A percentile compares a stretch with the other conserved stretches of the same genome.
phyloP scores from a whole-genome alignment of 2,888 invertebrate genomes.

The Dicyrtoma fusca region DNA sequence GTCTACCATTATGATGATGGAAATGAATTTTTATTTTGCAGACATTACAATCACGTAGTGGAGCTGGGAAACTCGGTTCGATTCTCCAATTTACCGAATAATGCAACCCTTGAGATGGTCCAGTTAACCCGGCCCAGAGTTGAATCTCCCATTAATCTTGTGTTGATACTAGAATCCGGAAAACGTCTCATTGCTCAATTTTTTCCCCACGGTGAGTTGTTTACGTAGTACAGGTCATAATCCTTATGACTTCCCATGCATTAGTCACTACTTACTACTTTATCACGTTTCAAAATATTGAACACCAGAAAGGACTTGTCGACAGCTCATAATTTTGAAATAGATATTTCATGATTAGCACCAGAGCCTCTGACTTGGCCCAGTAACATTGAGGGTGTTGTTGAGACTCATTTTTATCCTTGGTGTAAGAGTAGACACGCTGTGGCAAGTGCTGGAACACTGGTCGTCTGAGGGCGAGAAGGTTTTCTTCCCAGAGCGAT shows the following conservation, averaged over 20 bases:
- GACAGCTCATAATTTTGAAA: too few relatives aligned
- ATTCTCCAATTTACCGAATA: conserved; percentile 86
- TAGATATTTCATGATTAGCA: too few relatives aligned
- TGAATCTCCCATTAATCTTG: conserved; percentile 71
- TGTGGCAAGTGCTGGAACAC: conserved; percentile 63
- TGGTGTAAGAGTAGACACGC: conserved; percentile 3
- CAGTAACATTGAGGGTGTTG: not conserved
- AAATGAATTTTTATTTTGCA: too few relatives aligned
- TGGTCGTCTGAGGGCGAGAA: conserved; percentile 41
- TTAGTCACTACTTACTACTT: too few relatives aligned
- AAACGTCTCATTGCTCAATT: conserved; percentile 67
- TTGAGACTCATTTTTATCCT: too few relatives aligned
- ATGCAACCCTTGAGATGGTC: conserved; percentile 84
- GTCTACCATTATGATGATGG: too few relatives aligned
- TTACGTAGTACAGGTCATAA: too few relatives aligned
- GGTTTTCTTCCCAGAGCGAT: not conserved
- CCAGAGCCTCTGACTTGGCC: too few relatives aligned
- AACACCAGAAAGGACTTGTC: too few relatives aligned
- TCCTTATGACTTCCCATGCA: too few relatives aligned
- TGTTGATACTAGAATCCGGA: conserved; percentile 77
- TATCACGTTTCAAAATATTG: too few relatives aligned
- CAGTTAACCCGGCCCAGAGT: conserved; percentile 69
- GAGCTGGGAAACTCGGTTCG: conserved; percentile 78
- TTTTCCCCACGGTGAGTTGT: conserved; percentile 61
- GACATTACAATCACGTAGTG: conserved; percentile 76